Base-by-base conservation (phyloP, 2,888 invertebrate species). In the Dicycla oo region DNA sequence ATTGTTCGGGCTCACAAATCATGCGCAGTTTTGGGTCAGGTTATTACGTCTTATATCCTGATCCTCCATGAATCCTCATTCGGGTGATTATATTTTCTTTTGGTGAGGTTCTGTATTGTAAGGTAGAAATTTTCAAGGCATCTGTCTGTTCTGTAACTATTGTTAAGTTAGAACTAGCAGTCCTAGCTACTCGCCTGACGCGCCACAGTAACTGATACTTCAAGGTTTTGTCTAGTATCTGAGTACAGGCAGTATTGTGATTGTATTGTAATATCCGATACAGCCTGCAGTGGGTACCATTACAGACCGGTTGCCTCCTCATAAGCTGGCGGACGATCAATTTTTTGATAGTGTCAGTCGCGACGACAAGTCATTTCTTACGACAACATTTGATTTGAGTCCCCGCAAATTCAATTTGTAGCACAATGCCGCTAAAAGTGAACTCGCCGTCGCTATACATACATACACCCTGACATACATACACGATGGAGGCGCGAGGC, bases 281-380 rank as follows among this genome's bases (percentile, higher is more conserved):
- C 8, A 67, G 74, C 53, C 54, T 54, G 81, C 60, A 70, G 67
- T 62, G 75, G 64, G 51, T 57, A 34, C 54, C 69, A 63, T 71
- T 57, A 70, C 70, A n/a, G 67, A 67, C 49, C 68, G 71, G 64
- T 70, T 62, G 73, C 68, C 64, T 68, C 43, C 67, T 75, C 68
- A 67, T 74, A 70, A 85, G 85, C 83, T 67, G 80, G 73, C 86
- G 85, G 77, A 82, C 89, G 95, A 95, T 95, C 95, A 93, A 95
- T 95, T 95, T 95, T 93, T 93, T 93, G 95, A 95, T 95, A 95
- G 89, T 91, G 95, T 95, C 95, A 94, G 86, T 91, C 91, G 91
- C 91, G 90, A 87, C 91, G 92, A 92, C 92, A 89, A 92, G 90
- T 93, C 93, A 94, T 94, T 93, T 93, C 94, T 91, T 90, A 87